A percentile compares a stretch with the other conserved stretches of the same genome.
Conservation (phyloP, 2,113 vertebrate genomes). For the Oncorhynchus kisutch region DNA sequence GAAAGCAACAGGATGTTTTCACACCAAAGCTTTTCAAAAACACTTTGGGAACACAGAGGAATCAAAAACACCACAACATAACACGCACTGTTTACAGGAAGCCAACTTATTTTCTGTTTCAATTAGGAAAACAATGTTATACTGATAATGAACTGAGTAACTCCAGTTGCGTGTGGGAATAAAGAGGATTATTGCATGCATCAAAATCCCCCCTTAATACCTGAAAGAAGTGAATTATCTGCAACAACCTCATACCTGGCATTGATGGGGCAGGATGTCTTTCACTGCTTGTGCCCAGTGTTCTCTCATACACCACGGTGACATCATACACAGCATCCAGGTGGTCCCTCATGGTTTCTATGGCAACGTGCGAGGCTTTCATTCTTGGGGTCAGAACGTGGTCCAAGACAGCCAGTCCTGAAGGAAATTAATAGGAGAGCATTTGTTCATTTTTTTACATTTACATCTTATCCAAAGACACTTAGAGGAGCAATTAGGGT, state of each 20-base stretch:
- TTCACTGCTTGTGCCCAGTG: constrained; percentile 70
- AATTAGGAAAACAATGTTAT: too few relatives aligned
- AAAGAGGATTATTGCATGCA: too few relatives aligned
- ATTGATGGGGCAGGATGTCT: constrained; percentile 84
- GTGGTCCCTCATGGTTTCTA: constrained; percentile 84
- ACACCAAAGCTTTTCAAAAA: too few relatives aligned
- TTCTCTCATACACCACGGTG: constrained; percentile 92
- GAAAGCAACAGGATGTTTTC: neutral
- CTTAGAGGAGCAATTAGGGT: too few relatives aligned
- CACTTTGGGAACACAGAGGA: too few relatives aligned
- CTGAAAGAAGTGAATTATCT: neutral
- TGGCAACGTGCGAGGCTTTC: constrained; percentile 87
- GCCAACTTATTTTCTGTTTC: too few relatives aligned
- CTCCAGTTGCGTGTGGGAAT: too few relatives aligned
- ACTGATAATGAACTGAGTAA: too few relatives aligned
- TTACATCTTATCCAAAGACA: too few relatives aligned
- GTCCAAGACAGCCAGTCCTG: constrained; percentile 78
- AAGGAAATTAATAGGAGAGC: neutral
- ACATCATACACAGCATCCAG: constrained; percentile 92
- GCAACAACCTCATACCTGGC: constrained; percentile 76
- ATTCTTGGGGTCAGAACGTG: constrained; percentile 90
- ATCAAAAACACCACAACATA: too few relatives aligned
- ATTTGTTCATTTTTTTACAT: neutral
- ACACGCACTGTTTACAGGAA: too few relatives aligned
- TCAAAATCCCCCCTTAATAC: too few relatives aligned